These are phyloP conservation scores for Papilio xuthus DNA, from an alignment of 1,140 invertebrate species.

Conservation along the genomic window DNA sequence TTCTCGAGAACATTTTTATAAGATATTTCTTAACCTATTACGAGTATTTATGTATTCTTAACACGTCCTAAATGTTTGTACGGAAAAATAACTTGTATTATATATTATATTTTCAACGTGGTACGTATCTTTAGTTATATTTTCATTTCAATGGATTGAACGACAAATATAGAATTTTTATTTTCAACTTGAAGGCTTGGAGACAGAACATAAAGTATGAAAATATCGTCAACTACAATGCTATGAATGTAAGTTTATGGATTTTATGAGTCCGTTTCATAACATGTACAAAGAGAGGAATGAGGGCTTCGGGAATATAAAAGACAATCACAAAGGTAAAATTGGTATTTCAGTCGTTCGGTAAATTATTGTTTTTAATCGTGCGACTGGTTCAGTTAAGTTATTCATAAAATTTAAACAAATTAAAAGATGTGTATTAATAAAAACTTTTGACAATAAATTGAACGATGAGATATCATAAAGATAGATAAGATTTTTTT, in stretches of 20 bases:
- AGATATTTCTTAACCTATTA: constrained; percentile 1
- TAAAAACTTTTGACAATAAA: too few relatives aligned
- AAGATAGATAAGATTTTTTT: too few relatives aligned
- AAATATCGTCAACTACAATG: constrained; percentile 33
- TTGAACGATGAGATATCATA: too few relatives aligned
- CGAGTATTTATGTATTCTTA: constrained; percentile 21
- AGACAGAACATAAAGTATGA: constrained; percentile 30
- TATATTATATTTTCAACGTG: constrained; percentile 23
- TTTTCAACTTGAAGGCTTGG: constrained; percentile 31
- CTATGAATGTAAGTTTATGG: constrained; percentile 30
- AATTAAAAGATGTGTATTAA: too few relatives aligned
- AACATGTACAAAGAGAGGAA: constrained; percentile 23
- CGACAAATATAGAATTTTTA: constrained; percentile 35
- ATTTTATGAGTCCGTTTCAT: constrained; percentile 29
- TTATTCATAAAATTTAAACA: background rate
- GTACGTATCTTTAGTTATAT: constrained; percentile 19
- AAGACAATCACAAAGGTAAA: background rate
- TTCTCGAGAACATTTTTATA: background rate
- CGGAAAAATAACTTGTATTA: constrained; percentile 25
- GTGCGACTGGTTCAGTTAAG: background rate
- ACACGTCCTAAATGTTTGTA: constrained; percentile 17
- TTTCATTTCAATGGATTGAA: constrained; percentile 29
- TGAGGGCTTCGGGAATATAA: constrained; percentile 1
- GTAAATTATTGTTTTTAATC: background rate
- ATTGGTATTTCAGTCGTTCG: background rate